Conservation (phyloP, 2,113 vertebrate species). For the Andinoacara biseriatus region DNA sequence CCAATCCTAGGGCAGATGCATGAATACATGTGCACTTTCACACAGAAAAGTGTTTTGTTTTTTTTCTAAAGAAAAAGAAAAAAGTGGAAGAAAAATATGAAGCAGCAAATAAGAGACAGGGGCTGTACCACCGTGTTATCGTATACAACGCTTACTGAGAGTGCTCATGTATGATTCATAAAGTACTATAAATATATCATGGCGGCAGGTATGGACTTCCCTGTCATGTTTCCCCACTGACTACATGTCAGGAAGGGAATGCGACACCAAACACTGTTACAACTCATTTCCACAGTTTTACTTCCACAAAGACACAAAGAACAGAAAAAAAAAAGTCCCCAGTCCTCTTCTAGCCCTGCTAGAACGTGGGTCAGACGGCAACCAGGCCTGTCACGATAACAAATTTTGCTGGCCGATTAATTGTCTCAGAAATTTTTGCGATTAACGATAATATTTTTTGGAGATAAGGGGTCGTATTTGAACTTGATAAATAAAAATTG, state of each 20-base stretch:
- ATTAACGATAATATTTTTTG: no score
- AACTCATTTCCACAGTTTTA: background rate
- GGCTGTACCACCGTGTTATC: background rate
- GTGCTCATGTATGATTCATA: constrained; percentile 10
- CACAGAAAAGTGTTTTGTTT: no score
- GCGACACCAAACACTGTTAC: background rate
- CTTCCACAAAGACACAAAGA: background rate
- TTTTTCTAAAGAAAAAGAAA: no score
- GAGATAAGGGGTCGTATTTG: no score
- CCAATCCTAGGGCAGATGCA: background rate
- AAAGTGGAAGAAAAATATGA: background rate
- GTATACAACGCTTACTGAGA: background rate
- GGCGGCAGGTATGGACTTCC: background rate
- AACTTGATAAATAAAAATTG: no score
- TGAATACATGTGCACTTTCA: background rate
- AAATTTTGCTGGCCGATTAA: no score
- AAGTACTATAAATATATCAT: background rate
- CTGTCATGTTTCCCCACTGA: background rate
- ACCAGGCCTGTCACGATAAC: no score
- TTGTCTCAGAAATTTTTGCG: no score
- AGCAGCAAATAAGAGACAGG: background rate
- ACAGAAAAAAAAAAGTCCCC: background rate
- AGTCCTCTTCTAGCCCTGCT: background rate
- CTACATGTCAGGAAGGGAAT: background rate
- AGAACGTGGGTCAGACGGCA: background rate